Conservation (phyloP, 2,797 vertebrate genomes). For the Mastacembelus armatus region DNA sequence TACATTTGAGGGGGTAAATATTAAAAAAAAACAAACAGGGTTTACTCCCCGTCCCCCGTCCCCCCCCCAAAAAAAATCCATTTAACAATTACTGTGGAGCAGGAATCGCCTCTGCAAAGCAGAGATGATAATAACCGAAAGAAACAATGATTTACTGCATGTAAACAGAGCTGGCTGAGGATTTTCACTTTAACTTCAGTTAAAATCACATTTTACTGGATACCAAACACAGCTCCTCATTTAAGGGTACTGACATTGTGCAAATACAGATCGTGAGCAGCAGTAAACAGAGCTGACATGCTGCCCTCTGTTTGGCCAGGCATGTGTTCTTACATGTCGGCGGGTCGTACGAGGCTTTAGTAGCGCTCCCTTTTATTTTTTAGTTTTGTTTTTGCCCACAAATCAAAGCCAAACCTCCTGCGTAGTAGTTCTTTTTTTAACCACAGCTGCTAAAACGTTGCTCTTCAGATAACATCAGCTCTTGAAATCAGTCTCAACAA, state of each 20-base stretch:
- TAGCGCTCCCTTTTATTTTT: not conserved
- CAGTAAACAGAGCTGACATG: conserved; percentile 2
- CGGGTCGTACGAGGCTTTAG: conserved; percentile 8
- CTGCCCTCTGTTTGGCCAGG: conserved; percentile 1
- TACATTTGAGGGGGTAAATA: not conserved
- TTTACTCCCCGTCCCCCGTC: no score
- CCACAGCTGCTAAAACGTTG: conserved; percentile 16
- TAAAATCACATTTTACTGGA: no score
- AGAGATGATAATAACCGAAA: not conserved
- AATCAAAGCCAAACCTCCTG: conserved; percentile 1
- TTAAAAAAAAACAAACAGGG: conserved; percentile 6
- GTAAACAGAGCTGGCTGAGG: conserved; percentile 9
- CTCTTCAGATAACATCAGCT: conserved; percentile 29
- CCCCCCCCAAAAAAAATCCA: no score
- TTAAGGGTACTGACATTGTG: conserved; percentile 28
- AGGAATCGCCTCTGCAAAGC: conserved; percentile 14
- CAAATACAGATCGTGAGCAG: conserved; percentile 30
- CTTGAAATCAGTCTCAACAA: no score
- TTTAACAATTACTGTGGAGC: conserved; percentile 8
- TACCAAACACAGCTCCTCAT: not conserved
- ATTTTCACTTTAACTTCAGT: not conserved
- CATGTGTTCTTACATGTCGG: conserved; percentile 1
- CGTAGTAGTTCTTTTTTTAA: conserved; percentile 6
- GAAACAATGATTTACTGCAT: not conserved
- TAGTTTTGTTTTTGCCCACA: not conserved